Evolutionary conservation across 2,113 vertebrate species (phyloP).

Genomic region (Stictonetta naevosa): DNA sequence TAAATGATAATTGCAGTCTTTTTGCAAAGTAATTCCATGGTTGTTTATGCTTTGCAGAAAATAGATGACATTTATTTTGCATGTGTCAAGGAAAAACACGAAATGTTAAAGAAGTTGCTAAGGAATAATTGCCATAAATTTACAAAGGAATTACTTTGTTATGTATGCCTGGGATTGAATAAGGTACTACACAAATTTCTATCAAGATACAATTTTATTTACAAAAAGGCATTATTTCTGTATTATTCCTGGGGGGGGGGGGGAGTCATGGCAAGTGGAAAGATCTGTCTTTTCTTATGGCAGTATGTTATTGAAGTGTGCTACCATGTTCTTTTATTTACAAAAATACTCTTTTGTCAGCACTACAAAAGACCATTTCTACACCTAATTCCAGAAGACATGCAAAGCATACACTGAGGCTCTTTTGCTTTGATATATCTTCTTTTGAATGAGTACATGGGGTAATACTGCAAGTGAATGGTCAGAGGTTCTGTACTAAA

Average conservation of each 20-base stretch:
- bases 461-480: background rate
- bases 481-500: background rate
- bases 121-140: slow-evolving; percentile 50
- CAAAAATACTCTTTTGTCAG: background rate
- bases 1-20: slow-evolving; percentile 69
- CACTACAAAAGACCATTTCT: background rate
- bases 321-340: background rate
- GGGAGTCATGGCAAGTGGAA: background rate
- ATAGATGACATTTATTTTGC: slow-evolving; percentile 45
- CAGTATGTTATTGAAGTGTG: background rate
- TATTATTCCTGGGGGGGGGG: background rate
- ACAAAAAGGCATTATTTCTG: background rate
- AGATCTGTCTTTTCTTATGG: background rate
- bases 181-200: background rate
- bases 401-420: background rate
- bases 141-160: slow-evolving; percentile 21
- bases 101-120: slow-evolving; percentile 41
- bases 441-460: background rate
- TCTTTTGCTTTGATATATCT: background rate
- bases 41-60: slow-evolving; percentile 55
- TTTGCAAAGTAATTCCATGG: slow-evolving; percentile 29
- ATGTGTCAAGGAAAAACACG: slow-evolving; percentile 23
- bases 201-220: background rate
- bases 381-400: background rate
- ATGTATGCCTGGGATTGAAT: background rate